phyloP scores from a whole-genome alignment of 2,113 vertebrate genomes.

The Guaruba guarouba region DNA sequence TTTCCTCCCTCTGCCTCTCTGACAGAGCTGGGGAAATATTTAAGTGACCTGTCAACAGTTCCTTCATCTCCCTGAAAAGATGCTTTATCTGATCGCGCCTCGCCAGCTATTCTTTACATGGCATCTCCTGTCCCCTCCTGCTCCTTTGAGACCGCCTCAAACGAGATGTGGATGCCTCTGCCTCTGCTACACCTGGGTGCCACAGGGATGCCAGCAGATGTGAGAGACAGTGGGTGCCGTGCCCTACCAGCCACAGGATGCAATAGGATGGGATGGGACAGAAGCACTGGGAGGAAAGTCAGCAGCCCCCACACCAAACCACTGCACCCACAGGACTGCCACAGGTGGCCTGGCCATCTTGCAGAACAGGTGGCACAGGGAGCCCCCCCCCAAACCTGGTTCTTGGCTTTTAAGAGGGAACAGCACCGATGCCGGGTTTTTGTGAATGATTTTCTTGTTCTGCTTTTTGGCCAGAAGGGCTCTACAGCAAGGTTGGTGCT shows the following conservation, averaged over 20 bases:
- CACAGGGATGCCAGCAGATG: neutral
- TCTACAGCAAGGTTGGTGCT: constrained; percentile 69
- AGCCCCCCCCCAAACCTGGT: neutral
- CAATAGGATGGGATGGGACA: neutral
- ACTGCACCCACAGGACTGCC: rapidly evolving
- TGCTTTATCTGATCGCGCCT: constrained; percentile 54
- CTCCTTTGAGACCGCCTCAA: neutral
- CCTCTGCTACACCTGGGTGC: rapidly evolving
- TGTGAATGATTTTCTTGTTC: constrained; percentile 56
- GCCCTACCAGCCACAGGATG: neutral
- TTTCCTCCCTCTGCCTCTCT: constrained; percentile 58
- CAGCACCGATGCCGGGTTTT: rapidly evolving
- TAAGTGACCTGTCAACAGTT: constrained; percentile 62
- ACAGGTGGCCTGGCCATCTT: rapidly evolving
- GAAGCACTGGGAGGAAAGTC: neutral
- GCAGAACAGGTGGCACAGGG: rapidly evolving
- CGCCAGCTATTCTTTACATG: neutral
- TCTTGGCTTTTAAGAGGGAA: constrained; percentile 1
- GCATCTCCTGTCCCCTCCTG: neutral
- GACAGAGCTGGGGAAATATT: constrained; percentile 55
- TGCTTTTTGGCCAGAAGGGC: constrained; percentile 33
- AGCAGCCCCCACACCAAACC: neutral
- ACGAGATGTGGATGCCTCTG: rapidly evolving
- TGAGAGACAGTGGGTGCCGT: neutral
- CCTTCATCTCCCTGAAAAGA: constrained; percentile 2